These are phyloP conservation scores for Bryconaethiops microstoma DNA, from an alignment of 2,797 vertebrate species.

Conservation along the genomic window DNA sequence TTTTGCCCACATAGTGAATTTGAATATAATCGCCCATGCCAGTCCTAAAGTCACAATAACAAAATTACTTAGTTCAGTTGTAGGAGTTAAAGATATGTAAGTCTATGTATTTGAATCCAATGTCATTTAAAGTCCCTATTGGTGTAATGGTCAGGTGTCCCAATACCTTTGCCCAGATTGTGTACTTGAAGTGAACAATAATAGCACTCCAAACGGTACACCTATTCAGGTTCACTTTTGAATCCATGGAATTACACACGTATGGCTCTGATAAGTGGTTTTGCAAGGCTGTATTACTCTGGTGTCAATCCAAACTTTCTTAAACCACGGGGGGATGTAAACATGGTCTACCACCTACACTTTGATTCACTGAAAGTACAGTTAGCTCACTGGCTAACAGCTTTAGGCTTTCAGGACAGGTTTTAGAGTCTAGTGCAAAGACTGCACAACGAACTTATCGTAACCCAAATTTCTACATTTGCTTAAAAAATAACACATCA, in stretches of 20 bases:
- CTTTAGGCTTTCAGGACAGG: background rate
- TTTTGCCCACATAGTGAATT: too few species aligned
- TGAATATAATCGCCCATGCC: too few species aligned
- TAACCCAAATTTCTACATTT: background rate
- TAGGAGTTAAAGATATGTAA: too few species aligned
- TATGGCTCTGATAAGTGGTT: background rate
- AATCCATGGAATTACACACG: background rate
- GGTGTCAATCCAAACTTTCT: background rate
- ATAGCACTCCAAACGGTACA: too few species aligned
- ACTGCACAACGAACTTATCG: too few species aligned
- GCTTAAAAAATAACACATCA: background rate
- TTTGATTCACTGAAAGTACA: background rate
- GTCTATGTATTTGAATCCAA: too few species aligned
- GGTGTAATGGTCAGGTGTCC: too few species aligned
- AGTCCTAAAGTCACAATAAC: too few species aligned
- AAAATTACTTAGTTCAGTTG: too few species aligned
- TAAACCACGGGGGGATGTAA: background rate
- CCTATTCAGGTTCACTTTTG: background rate
- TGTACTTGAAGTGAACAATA: background rate
- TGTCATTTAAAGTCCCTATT: too few species aligned
- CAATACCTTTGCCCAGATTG: too few species aligned
- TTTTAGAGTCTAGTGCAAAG: background rate
- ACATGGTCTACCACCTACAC: background rate
- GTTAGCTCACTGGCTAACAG: background rate
- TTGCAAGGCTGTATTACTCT: too few species aligned